Evolutionary conservation across 2,888 invertebrate genomes (phyloP).

Genomic region (Physocephala rufipes): DNA sequence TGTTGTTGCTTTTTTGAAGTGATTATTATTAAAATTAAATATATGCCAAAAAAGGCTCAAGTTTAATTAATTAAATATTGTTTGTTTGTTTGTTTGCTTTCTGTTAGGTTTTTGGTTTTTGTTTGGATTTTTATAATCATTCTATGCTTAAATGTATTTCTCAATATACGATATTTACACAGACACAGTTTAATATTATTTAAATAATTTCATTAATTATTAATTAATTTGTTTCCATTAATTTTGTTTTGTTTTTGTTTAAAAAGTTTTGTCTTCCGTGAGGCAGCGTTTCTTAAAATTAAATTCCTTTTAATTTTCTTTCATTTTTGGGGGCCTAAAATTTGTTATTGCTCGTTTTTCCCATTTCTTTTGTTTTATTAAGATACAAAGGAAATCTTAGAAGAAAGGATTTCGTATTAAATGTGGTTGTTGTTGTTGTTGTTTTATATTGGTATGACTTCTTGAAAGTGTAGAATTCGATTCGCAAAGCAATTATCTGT

Average conservation of each 20-base stretch:
- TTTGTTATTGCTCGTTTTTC: constrained; percentile 42
- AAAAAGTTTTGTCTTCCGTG: constrained; percentile 43
- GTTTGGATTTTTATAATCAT: constrained; percentile 11
- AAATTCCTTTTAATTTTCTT: constrained; percentile 38
- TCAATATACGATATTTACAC: constrained; percentile 18
- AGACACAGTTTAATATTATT: constrained; percentile 33
- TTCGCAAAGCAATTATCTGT: too few relatives aligned
- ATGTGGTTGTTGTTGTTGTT: too few relatives aligned
- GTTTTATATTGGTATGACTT: neutral
- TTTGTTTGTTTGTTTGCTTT: constrained; percentile 15
- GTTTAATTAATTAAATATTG: constrained; percentile 41
- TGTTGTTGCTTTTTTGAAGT: constrained; percentile 3
- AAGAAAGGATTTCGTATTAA: constrained; percentile 31
- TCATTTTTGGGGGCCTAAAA: neutral
- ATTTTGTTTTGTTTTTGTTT: constrained; percentile 46
- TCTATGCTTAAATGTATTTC: constrained; percentile 4
- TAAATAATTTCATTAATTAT: constrained; percentile 34
- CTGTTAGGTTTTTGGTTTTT: neutral
- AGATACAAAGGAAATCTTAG: too few relatives aligned
- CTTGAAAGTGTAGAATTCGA: too few relatives aligned
- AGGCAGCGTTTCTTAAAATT: constrained; percentile 37
- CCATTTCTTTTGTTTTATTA: constrained; percentile 42
- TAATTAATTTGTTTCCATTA: constrained; percentile 34
- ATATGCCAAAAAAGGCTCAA: constrained; percentile 41
- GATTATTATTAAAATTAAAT: constrained; percentile 32